Base-by-base conservation (phyloP, 2,888 invertebrate species). In the Eledona agricola region DNA sequence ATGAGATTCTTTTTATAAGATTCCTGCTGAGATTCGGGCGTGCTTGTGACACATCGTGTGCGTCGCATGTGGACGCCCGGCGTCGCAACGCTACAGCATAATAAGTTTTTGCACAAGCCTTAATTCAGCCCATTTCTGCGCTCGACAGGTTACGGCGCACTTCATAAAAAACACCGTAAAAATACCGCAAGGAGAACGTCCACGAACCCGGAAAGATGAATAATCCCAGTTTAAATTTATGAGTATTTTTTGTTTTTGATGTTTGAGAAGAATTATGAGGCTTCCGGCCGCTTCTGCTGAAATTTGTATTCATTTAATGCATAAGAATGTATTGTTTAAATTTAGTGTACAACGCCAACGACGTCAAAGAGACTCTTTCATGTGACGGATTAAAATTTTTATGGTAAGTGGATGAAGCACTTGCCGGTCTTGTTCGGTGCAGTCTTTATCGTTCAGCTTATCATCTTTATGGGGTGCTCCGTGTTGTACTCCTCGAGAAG, bases 21-120 rank as follows among this genome's bases (percentile, higher is more conserved):
- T 31, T 15, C 16, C 6, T 13, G 23, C 5, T 2, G 16, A 31
- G 28, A 15, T n/a, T n/a, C n/a, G n/a, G n/a, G 5, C 22, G 40
- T 50, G 50, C 31, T 23, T 3, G 9, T 50, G 50, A 50, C 50
- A 32, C 32, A 31, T 50, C 16, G 40, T 42, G 26, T 20, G 37
- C 40, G 40, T 37, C 29, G 42, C 31, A 31, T 42, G 31, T 51
- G 46, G 47, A 46, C 45, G 37, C 51, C 55, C 50, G 40, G 58
- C 50, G 38, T 50, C 46, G 51, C 50, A 54, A 42, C 29, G 37
- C 29, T 50, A 46, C 46, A 51, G 57, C 58, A 45, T 56, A 58
- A 58, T 58, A 60, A 55, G 60, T 60, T 63, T 63, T 60, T 58
- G 61, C 60, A 53, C 59, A 55, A 46, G 54, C 57, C 38, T 49